These are phyloP conservation scores for Rhinolophus ferrumequinum DNA, from an alignment of 2,113 vertebrate species.

Conservation along the genomic window DNA sequence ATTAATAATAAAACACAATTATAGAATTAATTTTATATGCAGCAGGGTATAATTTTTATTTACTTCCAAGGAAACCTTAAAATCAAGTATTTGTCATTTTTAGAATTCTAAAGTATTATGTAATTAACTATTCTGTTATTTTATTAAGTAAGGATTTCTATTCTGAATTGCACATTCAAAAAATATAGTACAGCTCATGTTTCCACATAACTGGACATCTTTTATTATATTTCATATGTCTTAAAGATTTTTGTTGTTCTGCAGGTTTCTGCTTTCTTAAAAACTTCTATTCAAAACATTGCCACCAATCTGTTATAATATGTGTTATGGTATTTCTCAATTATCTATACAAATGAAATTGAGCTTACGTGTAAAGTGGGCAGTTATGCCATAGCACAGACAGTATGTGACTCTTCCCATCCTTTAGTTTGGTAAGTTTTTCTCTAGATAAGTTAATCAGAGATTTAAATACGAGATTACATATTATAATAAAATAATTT, in stretches of 20 bases:
- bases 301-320: background rate
- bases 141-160: background rate
- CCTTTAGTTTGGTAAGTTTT: background rate
- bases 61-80: background rate
- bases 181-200: background rate
- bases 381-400: background rate
- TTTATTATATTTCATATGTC: background rate
- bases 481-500: constrained; percentile 6
- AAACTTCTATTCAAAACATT: background rate
- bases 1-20: background rate
- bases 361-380: background rate
- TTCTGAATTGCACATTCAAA: background rate
- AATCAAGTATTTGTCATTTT: background rate
- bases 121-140: background rate
- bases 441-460: background rate
- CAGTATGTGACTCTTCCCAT: background rate
- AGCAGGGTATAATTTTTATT: background rate
- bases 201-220: background rate
- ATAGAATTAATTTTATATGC: background rate
- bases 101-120: background rate
- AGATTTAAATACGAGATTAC: background rate
- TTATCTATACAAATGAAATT: background rate
- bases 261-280: background rate
- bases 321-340: background rate
- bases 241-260: background rate